phyloP scores from a whole-genome alignment of 2,888 invertebrate species.

The Drosophila meridiana region DNA sequence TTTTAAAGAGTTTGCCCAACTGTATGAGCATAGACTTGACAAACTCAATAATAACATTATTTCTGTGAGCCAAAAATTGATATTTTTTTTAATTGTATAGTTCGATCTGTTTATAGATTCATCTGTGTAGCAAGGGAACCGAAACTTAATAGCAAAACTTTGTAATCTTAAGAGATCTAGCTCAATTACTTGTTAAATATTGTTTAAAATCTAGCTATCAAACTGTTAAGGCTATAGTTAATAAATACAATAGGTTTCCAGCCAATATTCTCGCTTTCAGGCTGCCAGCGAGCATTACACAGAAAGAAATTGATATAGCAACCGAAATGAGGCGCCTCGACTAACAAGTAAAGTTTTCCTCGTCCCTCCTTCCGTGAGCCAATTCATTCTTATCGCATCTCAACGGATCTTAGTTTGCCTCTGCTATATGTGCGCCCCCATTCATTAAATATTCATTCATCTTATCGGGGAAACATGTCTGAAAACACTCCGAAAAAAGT shows the following conservation, averaged over 20 bases:
- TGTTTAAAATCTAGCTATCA: no score
- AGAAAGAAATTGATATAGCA: not conserved
- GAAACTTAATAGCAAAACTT: not conserved
- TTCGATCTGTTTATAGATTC: not conserved
- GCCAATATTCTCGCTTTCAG: not conserved
- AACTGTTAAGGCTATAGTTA: no score
- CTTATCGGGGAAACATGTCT: constrained; percentile 38
- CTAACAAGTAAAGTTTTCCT: constrained; percentile 1
- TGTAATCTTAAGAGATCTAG: not conserved
- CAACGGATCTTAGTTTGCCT: constrained; percentile 8
- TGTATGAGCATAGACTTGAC: not conserved
- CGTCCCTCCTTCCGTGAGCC: no score
- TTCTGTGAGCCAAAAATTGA: not conserved
- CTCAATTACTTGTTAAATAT: not conserved
- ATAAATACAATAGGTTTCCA: not conserved
- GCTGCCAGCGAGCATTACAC: not conserved
- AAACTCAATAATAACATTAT: not conserved
- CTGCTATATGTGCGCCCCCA: constrained; percentile 8
- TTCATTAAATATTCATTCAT: constrained; percentile 49
- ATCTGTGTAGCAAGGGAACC: not conserved
- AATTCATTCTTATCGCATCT: constrained; percentile 3
- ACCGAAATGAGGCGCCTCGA: not conserved
- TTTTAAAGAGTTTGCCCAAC: not conserved
- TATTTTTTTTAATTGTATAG: not conserved
- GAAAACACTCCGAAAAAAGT: not conserved